Conservation (phyloP, 2,113 vertebrate genomes). For the Lophotis ruficrista region DNA sequence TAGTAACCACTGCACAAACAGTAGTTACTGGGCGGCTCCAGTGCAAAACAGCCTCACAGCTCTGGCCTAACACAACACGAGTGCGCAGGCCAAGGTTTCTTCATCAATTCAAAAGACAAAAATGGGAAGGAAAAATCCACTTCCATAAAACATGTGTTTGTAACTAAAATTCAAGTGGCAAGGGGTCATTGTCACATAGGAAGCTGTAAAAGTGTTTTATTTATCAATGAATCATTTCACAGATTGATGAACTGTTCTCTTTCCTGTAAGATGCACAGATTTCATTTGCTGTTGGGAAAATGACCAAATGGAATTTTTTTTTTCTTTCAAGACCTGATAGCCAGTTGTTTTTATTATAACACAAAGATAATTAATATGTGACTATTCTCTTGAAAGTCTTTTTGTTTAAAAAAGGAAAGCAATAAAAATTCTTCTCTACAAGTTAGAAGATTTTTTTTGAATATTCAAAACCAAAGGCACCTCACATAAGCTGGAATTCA, state of each 20-base stretch:
- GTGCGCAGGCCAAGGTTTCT: not conserved
- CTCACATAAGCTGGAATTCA: not conserved
- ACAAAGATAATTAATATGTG: not conserved
- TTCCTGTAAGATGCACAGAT: not conserved
- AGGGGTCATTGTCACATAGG: not conserved
- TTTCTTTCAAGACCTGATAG: not conserved
- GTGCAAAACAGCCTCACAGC: slow-evolving; percentile 19
- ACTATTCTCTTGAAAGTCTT: not conserved
- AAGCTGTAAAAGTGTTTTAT: not conserved
- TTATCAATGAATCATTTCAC: not conserved
- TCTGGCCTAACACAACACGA: not conserved
- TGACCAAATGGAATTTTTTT: not conserved
- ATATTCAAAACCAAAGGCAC: not conserved
- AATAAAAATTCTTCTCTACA: not conserved
- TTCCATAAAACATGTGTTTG: not conserved
- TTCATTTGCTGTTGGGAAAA: not conserved
- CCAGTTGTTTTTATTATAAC: not conserved
- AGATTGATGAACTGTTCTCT: not conserved
- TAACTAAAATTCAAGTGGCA: not conserved
- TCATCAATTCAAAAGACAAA: not conserved
- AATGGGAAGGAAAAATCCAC: not conserved
- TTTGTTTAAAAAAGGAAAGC: not conserved
- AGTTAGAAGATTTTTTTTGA: not conserved
- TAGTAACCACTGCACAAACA: slow-evolving; percentile 23
- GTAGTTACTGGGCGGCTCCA: not conserved